A percentile compares a stretch with the other conserved stretches of the same genome.
Conservation (phyloP, 2,113 vertebrate genomes). For the Microcebus lehilahytsara region DNA sequence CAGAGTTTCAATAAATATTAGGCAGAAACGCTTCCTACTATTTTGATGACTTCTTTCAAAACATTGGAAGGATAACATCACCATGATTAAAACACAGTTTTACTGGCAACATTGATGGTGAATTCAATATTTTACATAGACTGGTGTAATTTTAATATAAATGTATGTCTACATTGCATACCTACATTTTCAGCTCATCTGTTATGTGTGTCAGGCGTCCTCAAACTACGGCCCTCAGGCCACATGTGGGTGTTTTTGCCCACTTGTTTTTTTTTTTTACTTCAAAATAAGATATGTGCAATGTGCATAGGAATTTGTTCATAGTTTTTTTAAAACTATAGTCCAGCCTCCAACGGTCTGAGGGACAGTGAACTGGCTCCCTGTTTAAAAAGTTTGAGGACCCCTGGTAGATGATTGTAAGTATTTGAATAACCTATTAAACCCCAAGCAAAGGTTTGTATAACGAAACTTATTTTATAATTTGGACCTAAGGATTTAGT, state of each 20-base stretch:
- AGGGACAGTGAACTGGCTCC: too few species aligned
- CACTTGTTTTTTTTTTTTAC: too few species aligned
- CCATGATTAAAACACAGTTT: background rate
- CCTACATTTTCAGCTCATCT: background rate
- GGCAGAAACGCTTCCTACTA: background rate
- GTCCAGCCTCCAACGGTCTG: too few species aligned
- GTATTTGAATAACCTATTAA: background rate
- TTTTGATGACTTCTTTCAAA: constrained; percentile 27
- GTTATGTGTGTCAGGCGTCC: background rate
- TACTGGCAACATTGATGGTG: background rate
- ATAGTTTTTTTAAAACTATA: too few species aligned
- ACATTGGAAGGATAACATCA: background rate
- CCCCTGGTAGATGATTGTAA: background rate
- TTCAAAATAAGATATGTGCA: too few species aligned
- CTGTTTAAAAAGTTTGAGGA: too few species aligned
- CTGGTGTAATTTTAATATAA: background rate
- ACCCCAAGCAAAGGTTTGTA: background rate
- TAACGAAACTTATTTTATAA: background rate
- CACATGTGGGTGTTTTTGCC: too few species aligned
- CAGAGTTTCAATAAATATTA: background rate
- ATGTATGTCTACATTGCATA: background rate
- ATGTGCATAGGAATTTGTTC: too few species aligned
- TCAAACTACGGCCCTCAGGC: too few species aligned
- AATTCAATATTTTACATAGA: background rate
- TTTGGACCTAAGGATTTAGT: background rate